Evolutionary conservation across 2,888 invertebrate species (phyloP).

Genomic region (Aricia artaxerxes): DNA sequence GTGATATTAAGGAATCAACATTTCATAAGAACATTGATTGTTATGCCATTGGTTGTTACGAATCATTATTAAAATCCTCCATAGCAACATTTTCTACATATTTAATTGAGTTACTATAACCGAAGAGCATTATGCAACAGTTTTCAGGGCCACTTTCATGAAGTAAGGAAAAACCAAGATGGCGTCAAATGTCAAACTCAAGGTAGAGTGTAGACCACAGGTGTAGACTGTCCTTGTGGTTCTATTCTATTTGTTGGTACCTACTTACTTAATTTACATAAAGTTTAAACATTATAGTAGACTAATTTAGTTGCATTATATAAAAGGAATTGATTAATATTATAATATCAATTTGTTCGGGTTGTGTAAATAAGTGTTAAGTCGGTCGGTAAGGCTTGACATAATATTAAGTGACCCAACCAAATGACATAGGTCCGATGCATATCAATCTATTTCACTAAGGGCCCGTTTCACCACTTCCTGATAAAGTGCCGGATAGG

Average conservation of each 20-base stretch:
- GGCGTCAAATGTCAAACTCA: slow-evolving; percentile 9
- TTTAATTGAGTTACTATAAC: background rate
- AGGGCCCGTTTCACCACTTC: too few relatives aligned
- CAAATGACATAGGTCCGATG: too few relatives aligned
- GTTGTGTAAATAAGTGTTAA: too few relatives aligned
- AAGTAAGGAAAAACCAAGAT: background rate
- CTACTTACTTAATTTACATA: too few relatives aligned
- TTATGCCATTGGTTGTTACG: background rate
- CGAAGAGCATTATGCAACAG: background rate
- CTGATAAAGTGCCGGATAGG: too few relatives aligned
- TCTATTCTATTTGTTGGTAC: background rate
- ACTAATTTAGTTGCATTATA: too few relatives aligned
- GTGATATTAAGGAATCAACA: background rate
- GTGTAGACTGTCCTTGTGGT: background rate
- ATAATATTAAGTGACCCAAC: too few relatives aligned
- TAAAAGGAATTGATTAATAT: too few relatives aligned
- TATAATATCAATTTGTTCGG: too few relatives aligned
- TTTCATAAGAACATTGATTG: background rate
- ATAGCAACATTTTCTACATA: background rate
- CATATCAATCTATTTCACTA: too few relatives aligned
- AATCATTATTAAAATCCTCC: background rate
- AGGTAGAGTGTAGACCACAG: background rate
- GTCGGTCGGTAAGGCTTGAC: too few relatives aligned
- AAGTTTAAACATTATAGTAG: too few relatives aligned
- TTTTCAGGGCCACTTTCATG: slow-evolving; percentile 1